Evolutionary conservation across 2,888 invertebrate genomes (phyloP).

Genomic region (Malachius bipustulatus): DNA sequence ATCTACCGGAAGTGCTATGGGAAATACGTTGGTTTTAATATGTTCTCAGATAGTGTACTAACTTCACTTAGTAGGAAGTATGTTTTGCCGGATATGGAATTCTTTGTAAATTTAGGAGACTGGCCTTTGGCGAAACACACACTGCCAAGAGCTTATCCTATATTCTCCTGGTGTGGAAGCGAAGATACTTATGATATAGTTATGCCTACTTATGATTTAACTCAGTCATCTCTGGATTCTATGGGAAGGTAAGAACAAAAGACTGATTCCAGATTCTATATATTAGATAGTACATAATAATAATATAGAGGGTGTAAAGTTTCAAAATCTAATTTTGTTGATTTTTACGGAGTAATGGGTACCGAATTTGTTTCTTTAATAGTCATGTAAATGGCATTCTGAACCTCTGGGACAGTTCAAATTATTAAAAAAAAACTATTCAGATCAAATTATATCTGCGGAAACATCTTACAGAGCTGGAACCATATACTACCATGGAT

Average conservation of each 20-base stretch:
- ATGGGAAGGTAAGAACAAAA: conserved; percentile 72
- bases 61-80: conserved; percentile 72
- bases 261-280: no score
- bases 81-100: conserved; percentile 72
- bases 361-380: no score
- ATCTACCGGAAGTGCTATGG: conserved; percentile 85
- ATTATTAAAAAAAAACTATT: no score
- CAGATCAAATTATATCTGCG: no score
- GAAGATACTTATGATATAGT: conserved; percentile 75
- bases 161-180: conserved; percentile 96
- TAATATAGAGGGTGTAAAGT: no score
- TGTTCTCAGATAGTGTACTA: conserved; percentile 84
- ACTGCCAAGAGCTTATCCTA: conserved; percentile 49
- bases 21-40: conserved; percentile 89
- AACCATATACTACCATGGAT: no score
- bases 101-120: conserved; percentile 88
- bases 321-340: no score
- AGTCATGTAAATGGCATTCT: no score
- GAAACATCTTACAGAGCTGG: no score
- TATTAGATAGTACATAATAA: no score
- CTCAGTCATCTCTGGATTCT: conserved; percentile 82
- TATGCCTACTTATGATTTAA: conserved; percentile 91
- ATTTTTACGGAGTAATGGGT: no score
- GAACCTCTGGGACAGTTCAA: no score
- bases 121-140: conserved; percentile 67